A percentile compares a stretch with the other conserved stretches of the same genome.
Evolutionary conservation across 1,140 invertebrate species (phyloP).

Genomic region (fruit fly (Drosophila melanogaster)): DNA sequence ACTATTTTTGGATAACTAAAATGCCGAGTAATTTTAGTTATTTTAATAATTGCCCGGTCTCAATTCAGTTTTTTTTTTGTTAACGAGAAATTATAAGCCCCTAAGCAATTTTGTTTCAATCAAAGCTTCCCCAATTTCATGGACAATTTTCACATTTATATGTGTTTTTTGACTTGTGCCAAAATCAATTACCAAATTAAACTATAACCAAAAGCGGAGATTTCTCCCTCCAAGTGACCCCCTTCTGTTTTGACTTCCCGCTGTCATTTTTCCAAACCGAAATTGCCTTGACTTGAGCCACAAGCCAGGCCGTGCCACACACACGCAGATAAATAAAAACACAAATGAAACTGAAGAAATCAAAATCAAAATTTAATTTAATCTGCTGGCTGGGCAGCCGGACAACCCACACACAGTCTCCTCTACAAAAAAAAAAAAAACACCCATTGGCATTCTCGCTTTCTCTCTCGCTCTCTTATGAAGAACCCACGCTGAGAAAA

Average conservation of each 20-base stretch:
- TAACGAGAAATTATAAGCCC: not conserved
- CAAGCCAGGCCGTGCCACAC: conserved; percentile 55
- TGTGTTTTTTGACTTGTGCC: conserved; percentile 63
- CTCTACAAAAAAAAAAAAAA: not conserved
- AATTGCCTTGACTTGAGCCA: conserved; percentile 72
- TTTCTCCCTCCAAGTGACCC: conserved; percentile 26
- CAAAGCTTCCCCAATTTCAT: conserved; percentile 55
- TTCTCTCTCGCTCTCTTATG: conserved; percentile 7
- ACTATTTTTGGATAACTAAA: no score
- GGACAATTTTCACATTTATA: conserved; percentile 40
- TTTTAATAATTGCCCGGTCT: not conserved
- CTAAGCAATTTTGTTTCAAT: conserved; percentile 38
- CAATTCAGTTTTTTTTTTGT: not conserved
- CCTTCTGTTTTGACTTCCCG: conserved; percentile 57
- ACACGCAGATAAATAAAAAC: conserved; percentile 13
- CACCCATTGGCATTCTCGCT: conserved; percentile 34
- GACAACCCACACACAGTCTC: conserved; percentile 32
- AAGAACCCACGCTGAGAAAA: conserved; percentile 18
- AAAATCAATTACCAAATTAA: conserved; percentile 68
- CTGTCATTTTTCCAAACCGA: conserved; percentile 60
- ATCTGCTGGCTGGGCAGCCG: conserved; percentile 40
- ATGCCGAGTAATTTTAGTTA: not conserved
- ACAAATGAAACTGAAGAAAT: conserved; percentile 27
- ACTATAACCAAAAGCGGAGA: conserved; percentile 25
- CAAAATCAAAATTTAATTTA: conserved; percentile 32